Conservation (phyloP, 1,140 invertebrate species). For the Copidosoma floridanum region DNA sequence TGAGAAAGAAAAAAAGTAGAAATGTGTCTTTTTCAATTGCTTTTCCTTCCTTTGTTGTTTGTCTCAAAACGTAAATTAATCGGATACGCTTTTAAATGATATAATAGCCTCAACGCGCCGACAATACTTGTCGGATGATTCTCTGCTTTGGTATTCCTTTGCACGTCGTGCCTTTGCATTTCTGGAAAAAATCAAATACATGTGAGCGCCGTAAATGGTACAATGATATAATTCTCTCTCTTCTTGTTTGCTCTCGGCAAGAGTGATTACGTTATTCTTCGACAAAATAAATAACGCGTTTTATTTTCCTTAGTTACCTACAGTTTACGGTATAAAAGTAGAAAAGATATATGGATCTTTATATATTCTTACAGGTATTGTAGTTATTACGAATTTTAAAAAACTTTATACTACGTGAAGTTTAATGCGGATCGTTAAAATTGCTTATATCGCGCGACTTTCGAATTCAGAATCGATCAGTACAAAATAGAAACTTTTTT, state of each 20-base stretch:
- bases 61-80: slow-evolving; percentile 16
- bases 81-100: slow-evolving; percentile 8
- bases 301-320: slow-evolving; percentile 29
- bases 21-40: no score
- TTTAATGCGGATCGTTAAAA: no score
- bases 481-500: no score
- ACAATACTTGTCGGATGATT: slow-evolving; percentile 49
- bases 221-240: no score
- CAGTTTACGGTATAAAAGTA: slow-evolving; percentile 51
- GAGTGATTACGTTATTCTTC: no score
- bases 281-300: neutral
- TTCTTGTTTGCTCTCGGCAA: no score
- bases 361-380: slow-evolving; percentile 2
- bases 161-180: slow-evolving; percentile 51
- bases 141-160: slow-evolving; percentile 56
- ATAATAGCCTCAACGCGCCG: slow-evolving; percentile 50
- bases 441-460: no score
- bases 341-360: slow-evolving; percentile 44
- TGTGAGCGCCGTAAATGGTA: neutral
- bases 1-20: no score
- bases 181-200: slow-evolving; percentile 50
- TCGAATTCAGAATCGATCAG: slow-evolving; percentile 17
- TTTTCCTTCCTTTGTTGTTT: neutral
- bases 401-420: neutral
- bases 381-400: slow-evolving; percentile 1